Conservation (phyloP, 2,888 invertebrate genomes). For the Apotomis turbidana region DNA sequence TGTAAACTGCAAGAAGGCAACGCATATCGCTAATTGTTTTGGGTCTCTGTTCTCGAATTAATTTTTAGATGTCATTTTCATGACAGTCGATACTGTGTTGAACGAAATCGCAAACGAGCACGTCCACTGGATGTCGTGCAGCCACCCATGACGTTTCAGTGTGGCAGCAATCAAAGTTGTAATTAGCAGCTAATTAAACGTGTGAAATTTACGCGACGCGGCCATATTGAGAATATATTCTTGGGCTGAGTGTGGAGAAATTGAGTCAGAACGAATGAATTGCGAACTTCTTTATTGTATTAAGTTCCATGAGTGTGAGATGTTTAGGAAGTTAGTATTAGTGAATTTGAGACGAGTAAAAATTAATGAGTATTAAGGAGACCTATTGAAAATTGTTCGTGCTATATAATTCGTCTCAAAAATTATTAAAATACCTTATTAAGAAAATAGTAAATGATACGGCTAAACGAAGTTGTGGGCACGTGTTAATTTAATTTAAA, state of each 20-base stretch:
- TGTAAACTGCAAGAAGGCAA: too few species aligned
- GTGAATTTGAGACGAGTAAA: constrained; percentile 9
- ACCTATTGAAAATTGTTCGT: not conserved
- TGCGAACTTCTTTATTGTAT: constrained; percentile 32
- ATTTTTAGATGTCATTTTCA: constrained; percentile 18
- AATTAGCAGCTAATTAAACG: constrained; percentile 80
- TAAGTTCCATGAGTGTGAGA: constrained; percentile 39
- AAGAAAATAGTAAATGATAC: too few species aligned
- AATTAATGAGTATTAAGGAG: constrained; percentile 1
- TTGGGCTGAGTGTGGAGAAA: constrained; percentile 12
- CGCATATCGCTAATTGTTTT: too few species aligned
- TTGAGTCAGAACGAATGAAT: constrained; percentile 13
- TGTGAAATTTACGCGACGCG: constrained; percentile 64
- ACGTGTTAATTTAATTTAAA: too few species aligned
- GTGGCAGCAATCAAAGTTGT: constrained; percentile 77
- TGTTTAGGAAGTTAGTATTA: constrained; percentile 14
- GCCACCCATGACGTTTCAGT: constrained; percentile 58
- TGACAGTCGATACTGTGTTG: constrained; percentile 25
- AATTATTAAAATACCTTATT: too few species aligned
- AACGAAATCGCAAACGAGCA: constrained; percentile 23
- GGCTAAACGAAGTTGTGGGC: too few species aligned
- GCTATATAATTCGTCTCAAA: not conserved
- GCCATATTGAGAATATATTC: constrained; percentile 20
- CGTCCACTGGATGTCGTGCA: constrained; percentile 28
- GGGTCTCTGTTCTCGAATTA: too few species aligned